Conservation (phyloP, 2,797 vertebrate genomes). For the Trichosurus vulpecula region DNA sequence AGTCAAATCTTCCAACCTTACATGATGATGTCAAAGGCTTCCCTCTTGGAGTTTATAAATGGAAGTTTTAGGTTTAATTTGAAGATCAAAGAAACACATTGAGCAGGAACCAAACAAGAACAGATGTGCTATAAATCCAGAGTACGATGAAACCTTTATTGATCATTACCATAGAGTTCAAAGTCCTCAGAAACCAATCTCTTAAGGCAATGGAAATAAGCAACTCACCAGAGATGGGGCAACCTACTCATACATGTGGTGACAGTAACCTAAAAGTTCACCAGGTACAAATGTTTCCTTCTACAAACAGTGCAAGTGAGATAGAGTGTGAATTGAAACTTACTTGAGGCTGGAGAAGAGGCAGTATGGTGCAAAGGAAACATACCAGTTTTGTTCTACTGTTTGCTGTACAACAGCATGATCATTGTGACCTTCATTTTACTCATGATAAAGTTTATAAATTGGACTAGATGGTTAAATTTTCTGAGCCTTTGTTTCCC, state of each 20-base stretch:
- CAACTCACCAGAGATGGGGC: neutral
- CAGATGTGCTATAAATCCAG: neutral
- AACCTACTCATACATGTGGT: neutral
- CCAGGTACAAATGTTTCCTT: neutral
- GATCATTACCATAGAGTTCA: neutral
- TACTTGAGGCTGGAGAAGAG: neutral
- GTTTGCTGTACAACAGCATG: too few relatives aligned
- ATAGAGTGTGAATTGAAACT: neutral
- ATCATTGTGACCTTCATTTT: neutral
- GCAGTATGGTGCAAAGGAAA: too few relatives aligned
- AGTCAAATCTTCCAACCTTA: neutral
- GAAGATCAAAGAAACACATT: neutral
- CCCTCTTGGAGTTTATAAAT: neutral
- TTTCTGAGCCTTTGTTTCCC: neutral
- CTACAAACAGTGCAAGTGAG: neutral
- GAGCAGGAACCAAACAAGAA: neutral
- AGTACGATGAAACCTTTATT: neutral
- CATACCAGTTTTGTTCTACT: too few relatives aligned
- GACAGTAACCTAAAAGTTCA: neutral
- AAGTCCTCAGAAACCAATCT: too few relatives aligned
- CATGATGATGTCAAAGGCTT: neutral
- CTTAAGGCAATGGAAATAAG: neutral
- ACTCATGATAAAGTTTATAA: neutral
- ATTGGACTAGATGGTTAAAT: neutral
- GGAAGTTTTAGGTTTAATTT: neutral